Evolutionary conservation across 2,797 vertebrate genomes (phyloP).

Genomic region (Staurois parvus): DNA sequence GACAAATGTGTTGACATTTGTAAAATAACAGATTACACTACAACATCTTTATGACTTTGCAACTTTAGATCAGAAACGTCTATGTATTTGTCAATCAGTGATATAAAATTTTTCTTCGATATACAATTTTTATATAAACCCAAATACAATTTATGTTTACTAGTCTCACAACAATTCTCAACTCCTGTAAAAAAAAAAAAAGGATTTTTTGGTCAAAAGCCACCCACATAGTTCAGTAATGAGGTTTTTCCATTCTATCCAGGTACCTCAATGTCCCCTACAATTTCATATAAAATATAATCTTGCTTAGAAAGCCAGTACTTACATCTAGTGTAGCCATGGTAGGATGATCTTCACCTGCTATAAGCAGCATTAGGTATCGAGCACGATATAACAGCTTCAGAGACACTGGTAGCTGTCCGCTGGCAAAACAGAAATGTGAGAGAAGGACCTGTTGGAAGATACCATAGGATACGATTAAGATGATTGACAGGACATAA

Average conservation of each 20-base stretch:
- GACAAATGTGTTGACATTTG: too few species aligned
- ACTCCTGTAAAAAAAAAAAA: not conserved
- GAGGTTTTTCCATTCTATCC: too few species aligned
- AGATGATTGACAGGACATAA: not conserved
- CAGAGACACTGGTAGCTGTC: slow-evolving; percentile 78
- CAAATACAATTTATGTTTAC: too few species aligned
- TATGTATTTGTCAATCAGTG: not conserved
- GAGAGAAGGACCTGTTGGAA: slow-evolving; percentile 76
- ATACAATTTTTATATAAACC: too few species aligned
- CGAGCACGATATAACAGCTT: slow-evolving; percentile 83
- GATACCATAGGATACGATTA: not conserved
- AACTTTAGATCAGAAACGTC: too few species aligned
- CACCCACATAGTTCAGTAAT: too few species aligned
- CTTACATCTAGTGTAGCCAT: slow-evolving; percentile 81
- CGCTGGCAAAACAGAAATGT: slow-evolving; percentile 80
- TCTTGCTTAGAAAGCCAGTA: slow-evolving; percentile 8
- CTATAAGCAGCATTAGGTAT: slow-evolving; percentile 76
- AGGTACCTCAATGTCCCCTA: too few species aligned
- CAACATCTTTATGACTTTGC: too few species aligned
- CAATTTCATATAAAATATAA: not conserved
- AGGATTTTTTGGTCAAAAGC: too few species aligned
- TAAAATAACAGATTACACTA: too few species aligned
- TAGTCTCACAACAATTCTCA: not conserved
- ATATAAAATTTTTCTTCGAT: not conserved
- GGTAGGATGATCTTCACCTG: slow-evolving; percentile 84